Conservation (phyloP, 2,113 vertebrate species). For the Spermophilus dauricus region DNA sequence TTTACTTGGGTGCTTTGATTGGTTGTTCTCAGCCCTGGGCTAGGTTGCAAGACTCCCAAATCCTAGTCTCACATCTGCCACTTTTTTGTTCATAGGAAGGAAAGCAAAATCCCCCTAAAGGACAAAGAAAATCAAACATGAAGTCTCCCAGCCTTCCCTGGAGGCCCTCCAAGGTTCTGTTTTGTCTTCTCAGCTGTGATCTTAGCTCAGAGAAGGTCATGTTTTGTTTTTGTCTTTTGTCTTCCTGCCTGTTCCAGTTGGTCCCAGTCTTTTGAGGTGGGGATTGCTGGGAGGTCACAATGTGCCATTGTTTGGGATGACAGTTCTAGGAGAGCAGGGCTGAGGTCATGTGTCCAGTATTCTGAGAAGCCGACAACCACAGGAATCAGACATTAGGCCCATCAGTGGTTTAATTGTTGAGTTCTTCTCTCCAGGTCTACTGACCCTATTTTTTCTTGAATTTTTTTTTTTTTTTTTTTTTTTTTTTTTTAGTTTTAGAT, state of each 20-base stretch:
- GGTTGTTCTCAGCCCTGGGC: constrained; percentile 53
- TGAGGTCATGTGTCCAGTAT: constrained; percentile 67
- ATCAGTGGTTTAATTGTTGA: constrained; percentile 44
- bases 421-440: neutral
- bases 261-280: constrained; percentile 82
- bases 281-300: constrained; percentile 75
- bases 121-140: constrained; percentile 59
- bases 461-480: neutral
- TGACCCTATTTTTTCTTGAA: neutral
- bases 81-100: constrained; percentile 48
- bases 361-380: constrained; percentile 28
- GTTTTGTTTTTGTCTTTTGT: constrained; percentile 84
- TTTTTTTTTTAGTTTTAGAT: no score
- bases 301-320: constrained; percentile 77
- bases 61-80: constrained; percentile 29
- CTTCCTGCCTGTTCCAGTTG: constrained; percentile 80
- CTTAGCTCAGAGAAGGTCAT: constrained; percentile 79
- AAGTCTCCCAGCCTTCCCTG: neutral
- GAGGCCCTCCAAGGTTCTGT: constrained; percentile 64
- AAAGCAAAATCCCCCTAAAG: constrained; percentile 52
- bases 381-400: neutral
- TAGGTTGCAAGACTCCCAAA: neutral
- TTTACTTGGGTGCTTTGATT: constrained; percentile 48
- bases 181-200: constrained; percentile 80
- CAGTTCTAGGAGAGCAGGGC: constrained; percentile 33